A percentile compares a stretch with the other conserved stretches of the same genome.
These are phyloP conservation scores for Catocala sponsa DNA, from an alignment of 2,888 invertebrate genomes.

Conservation along the genomic window DNA sequence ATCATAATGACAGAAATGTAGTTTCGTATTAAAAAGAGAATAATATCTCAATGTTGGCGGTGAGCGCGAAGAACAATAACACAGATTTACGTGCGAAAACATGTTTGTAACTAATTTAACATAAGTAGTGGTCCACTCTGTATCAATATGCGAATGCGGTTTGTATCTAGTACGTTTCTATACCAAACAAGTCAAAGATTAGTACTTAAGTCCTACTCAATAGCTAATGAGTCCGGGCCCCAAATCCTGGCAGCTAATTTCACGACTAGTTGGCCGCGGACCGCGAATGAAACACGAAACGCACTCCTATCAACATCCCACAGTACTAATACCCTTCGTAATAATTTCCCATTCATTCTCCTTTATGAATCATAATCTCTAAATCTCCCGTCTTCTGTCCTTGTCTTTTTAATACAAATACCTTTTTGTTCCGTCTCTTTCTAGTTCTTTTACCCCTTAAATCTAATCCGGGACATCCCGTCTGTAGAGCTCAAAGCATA, in stretches of 20 bases:
- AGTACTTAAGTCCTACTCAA: background rate
- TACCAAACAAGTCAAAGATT: background rate
- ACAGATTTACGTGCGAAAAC: too few species aligned
- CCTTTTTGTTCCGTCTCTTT: constrained; percentile 65
- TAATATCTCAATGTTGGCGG: too few species aligned
- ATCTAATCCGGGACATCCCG: constrained; percentile 87
- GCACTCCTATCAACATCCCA: constrained; percentile 61
- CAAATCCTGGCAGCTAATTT: constrained; percentile 60
- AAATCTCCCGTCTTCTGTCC: constrained; percentile 79
- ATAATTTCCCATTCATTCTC: constrained; percentile 87
- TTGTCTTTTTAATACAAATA: constrained; percentile 64
- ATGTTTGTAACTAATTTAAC: too few species aligned
- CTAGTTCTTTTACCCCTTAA: constrained; percentile 85
- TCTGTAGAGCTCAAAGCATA: constrained; percentile 70
- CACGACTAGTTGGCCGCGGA: constrained; percentile 59
- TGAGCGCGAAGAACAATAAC: too few species aligned
- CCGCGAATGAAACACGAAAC: constrained; percentile 55
- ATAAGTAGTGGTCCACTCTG: too few species aligned
- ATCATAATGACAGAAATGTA: too few species aligned
- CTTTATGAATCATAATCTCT: constrained; percentile 88
- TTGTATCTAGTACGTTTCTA: background rate
- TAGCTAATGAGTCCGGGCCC: constrained; percentile 47
- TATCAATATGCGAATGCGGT: too few species aligned
- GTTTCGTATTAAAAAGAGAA: too few species aligned
- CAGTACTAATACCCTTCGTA: constrained; percentile 70